Conservation (phyloP, 2,113 vertebrate species). For the Leptobrachium ailaonicum region DNA sequence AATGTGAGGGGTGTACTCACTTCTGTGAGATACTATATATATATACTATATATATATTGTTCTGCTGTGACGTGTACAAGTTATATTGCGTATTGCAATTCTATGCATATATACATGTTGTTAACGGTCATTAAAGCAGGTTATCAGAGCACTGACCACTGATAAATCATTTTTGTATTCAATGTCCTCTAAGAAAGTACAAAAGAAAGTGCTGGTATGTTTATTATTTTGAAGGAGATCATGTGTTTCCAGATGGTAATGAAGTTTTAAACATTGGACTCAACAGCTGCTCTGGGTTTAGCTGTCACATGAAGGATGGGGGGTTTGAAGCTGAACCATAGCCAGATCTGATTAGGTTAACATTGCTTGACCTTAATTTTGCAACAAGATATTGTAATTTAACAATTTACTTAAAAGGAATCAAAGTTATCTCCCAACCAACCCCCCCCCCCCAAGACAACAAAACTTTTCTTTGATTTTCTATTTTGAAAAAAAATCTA, state of each 20-base stretch:
- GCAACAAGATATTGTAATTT: not conserved
- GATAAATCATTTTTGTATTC: no score
- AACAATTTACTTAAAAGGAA: not conserved
- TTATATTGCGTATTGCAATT: no score
- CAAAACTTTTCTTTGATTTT: not conserved
- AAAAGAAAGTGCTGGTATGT: not conserved
- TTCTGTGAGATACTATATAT: no score
- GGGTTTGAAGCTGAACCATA: not conserved
- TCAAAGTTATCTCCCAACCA: no score
- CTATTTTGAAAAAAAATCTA: not conserved
- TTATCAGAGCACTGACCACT: no score
- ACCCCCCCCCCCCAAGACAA: not conserved
- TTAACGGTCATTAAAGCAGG: no score
- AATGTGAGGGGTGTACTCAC: no score
- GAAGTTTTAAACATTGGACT: not conserved
- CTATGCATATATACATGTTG: no score
- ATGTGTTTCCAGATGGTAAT: constrained; percentile 3
- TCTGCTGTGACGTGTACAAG: no score
- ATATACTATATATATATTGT: no score
- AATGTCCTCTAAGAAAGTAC: not conserved
- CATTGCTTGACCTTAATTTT: not conserved
- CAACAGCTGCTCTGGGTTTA: not conserved
- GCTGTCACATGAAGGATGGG: not conserved
- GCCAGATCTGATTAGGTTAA: not conserved
- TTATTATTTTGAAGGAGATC: not conserved